Conservation (phyloP, 2,113 vertebrate genomes). For the Zosterops hypoxanthus region DNA sequence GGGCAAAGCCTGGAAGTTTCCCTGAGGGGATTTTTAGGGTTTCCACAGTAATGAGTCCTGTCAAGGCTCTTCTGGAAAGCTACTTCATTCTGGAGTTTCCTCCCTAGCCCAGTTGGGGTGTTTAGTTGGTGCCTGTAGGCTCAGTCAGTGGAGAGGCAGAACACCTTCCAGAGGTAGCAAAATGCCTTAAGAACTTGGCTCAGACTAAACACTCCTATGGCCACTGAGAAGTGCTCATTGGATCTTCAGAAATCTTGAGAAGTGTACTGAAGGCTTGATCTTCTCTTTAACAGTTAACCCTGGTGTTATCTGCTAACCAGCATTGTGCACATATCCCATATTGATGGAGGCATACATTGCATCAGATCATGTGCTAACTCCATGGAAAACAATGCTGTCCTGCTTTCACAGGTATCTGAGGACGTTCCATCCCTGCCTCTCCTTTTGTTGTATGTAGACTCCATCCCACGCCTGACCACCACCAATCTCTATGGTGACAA, state of each 20-base stretch:
- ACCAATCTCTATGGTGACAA: background rate
- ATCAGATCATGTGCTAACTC: background rate
- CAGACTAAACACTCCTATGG: background rate
- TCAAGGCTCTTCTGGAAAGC: background rate
- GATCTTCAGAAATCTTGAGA: background rate
- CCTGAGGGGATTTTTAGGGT: too few relatives aligned
- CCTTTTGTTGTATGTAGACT: too few relatives aligned
- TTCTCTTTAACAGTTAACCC: background rate
- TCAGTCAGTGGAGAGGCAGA: background rate
- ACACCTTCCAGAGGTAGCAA: background rate
- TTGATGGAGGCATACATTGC: background rate
- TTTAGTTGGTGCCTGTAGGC: background rate
- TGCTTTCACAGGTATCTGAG: background rate
- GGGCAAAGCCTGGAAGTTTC: too few relatives aligned
- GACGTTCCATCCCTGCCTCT: background rate
- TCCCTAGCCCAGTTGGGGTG: background rate
- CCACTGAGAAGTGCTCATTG: background rate
- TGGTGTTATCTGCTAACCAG: too few relatives aligned
- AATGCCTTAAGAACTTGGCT: background rate
- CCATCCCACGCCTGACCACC: background rate
- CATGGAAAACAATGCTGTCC: background rate
- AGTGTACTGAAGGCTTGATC: background rate
- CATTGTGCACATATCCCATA: rapidly evolving
- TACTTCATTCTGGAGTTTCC: background rate
- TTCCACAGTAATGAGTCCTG: background rate